phyloP scores from a whole-genome alignment of 2,888 invertebrate species.

The Drosophila fulvimacula region DNA sequence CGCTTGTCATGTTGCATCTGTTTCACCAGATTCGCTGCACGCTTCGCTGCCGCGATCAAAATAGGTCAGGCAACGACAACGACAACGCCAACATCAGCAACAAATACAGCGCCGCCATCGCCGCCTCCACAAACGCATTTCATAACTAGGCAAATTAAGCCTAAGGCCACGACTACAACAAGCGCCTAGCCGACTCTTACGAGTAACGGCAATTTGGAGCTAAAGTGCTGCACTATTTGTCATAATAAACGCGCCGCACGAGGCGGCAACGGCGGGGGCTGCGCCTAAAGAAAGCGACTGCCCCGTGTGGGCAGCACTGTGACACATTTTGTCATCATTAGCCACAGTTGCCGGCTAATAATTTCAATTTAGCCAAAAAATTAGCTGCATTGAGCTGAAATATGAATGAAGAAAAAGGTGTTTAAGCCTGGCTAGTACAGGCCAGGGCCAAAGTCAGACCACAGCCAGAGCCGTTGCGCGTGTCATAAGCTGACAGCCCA shows the following conservation, averaged over 20 bases:
- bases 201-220: slow-evolving; percentile 73
- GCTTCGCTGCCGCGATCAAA: slow-evolving; percentile 55
- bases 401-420: slow-evolving; percentile 47
- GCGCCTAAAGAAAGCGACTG: slow-evolving; percentile 59
- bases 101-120: slow-evolving; percentile 13
- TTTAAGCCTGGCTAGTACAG: slow-evolving; percentile 60
- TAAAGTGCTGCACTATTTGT: slow-evolving; percentile 78
- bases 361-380: slow-evolving; percentile 76
- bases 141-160: slow-evolving; percentile 79
- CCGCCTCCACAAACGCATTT: slow-evolving; percentile 71
- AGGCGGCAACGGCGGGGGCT: not conserved
- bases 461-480: slow-evolving; percentile 15
- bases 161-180: slow-evolving; percentile 64
- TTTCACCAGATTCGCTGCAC: slow-evolving; percentile 52
- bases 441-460: slow-evolving; percentile 39
- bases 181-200: slow-evolving; percentile 56
- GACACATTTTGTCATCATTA: slow-evolving; percentile 83
- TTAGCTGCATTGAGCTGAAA: slow-evolving; percentile 55
- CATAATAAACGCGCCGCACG: slow-evolving; percentile 74
- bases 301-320: slow-evolving; percentile 72
- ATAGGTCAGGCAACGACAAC: slow-evolving; percentile 70
- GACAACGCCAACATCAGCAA: slow-evolving; percentile 10
- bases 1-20: slow-evolving; percentile 64
- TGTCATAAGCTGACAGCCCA: slow-evolving; percentile 67
- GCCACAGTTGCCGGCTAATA: slow-evolving; percentile 79